Evolutionary conservation across 2,113 vertebrate genomes (phyloP).

Genomic region (Megaleporinus macrocephalus): DNA sequence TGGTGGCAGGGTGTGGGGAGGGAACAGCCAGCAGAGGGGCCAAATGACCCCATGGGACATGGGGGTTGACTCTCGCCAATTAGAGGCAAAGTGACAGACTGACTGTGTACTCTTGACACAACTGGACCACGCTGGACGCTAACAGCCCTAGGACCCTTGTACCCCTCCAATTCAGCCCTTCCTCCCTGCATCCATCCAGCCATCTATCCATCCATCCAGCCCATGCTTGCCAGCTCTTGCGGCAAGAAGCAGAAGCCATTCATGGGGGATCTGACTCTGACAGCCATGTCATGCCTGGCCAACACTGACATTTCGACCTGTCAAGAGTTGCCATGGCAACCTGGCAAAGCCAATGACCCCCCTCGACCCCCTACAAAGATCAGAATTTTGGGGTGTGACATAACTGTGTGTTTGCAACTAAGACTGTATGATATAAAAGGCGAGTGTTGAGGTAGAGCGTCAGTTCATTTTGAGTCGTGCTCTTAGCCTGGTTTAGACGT

Average conservation of each 20-base stretch:
- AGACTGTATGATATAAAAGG: constrained; percentile 1
- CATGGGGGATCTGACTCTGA: constrained; percentile 55
- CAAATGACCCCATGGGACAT: constrained; percentile 71
- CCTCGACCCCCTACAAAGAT: constrained; percentile 1
- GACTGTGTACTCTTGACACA: constrained; percentile 74
- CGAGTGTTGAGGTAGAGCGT: background rate
- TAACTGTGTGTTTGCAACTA: background rate
- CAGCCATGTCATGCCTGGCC: constrained; percentile 66
- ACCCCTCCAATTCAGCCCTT: constrained; percentile 14
- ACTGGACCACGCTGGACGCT: constrained; percentile 68
- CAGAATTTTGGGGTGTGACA: constrained; percentile 27
- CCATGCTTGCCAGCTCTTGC: constrained; percentile 34
- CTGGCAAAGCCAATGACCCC: constrained; percentile 71
- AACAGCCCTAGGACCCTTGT: constrained; percentile 62
- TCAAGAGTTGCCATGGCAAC: constrained; percentile 70
- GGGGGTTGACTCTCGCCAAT: constrained; percentile 73
- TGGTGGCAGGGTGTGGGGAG: background rate
- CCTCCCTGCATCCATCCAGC: constrained; percentile 44
- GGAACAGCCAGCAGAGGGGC: constrained; percentile 6
- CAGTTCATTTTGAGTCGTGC: background rate
- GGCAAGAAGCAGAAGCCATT: constrained; percentile 54
- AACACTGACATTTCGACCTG: constrained; percentile 72
- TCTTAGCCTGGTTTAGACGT: background rate
- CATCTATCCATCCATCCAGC: constrained; percentile 31
- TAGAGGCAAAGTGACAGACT: constrained; percentile 77